Conservation (phyloP, 2,113 vertebrate species). For the Indri indri region DNA sequence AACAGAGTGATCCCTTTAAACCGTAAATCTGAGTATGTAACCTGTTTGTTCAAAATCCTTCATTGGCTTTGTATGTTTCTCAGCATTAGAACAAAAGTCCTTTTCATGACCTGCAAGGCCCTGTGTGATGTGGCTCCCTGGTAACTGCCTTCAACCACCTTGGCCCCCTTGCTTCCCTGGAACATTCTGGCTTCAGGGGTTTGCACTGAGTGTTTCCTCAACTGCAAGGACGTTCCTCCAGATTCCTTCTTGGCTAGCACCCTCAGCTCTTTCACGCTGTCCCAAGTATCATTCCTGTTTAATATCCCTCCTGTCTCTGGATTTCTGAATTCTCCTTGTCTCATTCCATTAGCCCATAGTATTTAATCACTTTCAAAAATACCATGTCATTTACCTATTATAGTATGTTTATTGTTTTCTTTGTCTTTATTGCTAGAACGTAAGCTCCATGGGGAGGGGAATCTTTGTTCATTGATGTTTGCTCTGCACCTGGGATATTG, state of each 20-base stretch:
- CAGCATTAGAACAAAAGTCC: not conserved
- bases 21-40: not conserved
- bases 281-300: not conserved
- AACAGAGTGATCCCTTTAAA: not conserved
- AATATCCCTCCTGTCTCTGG: not conserved
- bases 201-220: not conserved
- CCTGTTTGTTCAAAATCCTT: not conserved
- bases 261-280: not conserved
- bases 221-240: not conserved
- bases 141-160: not conserved
- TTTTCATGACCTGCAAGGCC: not conserved
- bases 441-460: not conserved
- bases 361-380: not conserved
- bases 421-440: not conserved
- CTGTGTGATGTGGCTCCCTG: accelerated
- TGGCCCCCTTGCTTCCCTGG: not conserved
- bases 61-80: not conserved
- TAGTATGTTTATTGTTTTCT: not conserved
- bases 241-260: not conserved
- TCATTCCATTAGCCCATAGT: not conserved
- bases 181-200: not conserved
- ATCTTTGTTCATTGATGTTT: not conserved
- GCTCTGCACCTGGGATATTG: not conserved
- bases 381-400: not conserved
- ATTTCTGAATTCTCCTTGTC: not conserved